These are phyloP conservation scores for Sinocyclocheilus maitianheensis DNA, from an alignment of 2,113 vertebrate genomes.

Conservation along the genomic window DNA sequence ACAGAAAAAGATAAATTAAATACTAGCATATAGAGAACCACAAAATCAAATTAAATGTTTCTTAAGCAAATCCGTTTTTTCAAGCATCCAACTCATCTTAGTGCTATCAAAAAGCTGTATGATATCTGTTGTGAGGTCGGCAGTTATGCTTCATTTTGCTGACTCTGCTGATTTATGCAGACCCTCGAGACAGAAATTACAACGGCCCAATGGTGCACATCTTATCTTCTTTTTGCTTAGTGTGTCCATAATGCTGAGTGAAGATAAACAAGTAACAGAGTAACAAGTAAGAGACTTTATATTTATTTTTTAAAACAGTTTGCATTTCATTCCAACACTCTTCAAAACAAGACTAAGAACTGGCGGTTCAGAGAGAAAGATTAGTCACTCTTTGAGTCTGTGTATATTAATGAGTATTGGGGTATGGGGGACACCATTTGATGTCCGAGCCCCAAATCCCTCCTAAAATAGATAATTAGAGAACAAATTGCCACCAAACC, in stretches of 20 bases:
- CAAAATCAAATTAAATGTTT: neutral
- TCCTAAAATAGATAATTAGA: slow-evolving; percentile 66
- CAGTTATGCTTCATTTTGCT: neutral
- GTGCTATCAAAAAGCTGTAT: neutral
- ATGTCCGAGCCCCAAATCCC: slow-evolving; percentile 58
- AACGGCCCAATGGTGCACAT: neutral
- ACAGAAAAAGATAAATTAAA: neutral
- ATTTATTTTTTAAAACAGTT: too few relatives aligned
- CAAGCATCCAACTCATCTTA: neutral
- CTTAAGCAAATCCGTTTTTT: neutral
- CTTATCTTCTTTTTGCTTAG: slow-evolving; percentile 8
- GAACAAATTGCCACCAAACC: slow-evolving; percentile 68
- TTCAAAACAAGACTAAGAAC: neutral
- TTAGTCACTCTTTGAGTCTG: neutral
- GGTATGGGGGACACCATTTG: slow-evolving; percentile 48
- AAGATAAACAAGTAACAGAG: neutral
- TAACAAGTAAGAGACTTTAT: neutral
- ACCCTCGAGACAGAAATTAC: slow-evolving; percentile 19
- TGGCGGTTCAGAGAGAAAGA: neutral
- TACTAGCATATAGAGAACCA: neutral
- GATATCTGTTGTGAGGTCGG: neutral
- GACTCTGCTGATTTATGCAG: slow-evolving; percentile 17
- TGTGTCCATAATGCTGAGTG: neutral
- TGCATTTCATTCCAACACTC: neutral
- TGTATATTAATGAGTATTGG: too few relatives aligned